A percentile compares a stretch with the other conserved stretches of the same genome.
Conservation (phyloP, 2,888 invertebrate genomes). For the Lathronympha strigana region DNA sequence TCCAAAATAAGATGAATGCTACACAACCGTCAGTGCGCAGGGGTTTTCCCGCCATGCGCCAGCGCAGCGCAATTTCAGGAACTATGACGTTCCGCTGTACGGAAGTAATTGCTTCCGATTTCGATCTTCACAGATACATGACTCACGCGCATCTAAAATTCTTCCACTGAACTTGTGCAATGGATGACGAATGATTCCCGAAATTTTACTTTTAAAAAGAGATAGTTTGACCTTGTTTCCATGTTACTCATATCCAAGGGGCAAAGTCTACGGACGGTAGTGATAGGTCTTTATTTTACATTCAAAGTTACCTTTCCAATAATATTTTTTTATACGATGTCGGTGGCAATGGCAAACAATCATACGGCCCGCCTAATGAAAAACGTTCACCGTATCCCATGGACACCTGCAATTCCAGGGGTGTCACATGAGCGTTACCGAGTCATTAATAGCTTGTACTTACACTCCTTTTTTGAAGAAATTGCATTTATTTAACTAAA, state of each 20-base stretch:
- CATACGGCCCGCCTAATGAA: too few species aligned
- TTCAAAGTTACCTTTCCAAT: too few species aligned
- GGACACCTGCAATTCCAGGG: too few species aligned
- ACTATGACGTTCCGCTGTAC: constrained; percentile 10
- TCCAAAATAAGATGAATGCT: background rate
- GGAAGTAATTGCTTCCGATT: constrained; percentile 17
- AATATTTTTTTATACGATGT: too few species aligned
- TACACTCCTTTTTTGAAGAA: too few species aligned
- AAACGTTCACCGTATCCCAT: too few species aligned
- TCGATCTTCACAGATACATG: background rate
- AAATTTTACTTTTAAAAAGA: background rate
- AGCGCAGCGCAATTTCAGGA: background rate
- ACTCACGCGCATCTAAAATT: background rate
- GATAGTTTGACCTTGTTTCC: background rate
- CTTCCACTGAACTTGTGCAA: constrained; percentile 2
- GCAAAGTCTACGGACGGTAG: too few species aligned
- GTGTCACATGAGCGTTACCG: too few species aligned
- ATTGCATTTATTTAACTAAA: too few species aligned
- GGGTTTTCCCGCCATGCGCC: constrained; percentile 22
- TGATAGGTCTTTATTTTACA: too few species aligned
- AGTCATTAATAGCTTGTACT: too few species aligned
- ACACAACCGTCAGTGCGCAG: background rate
- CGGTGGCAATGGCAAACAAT: too few species aligned
- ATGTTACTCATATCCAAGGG: background rate
- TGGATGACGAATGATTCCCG: background rate